Evolutionary conservation across 2,113 vertebrate genomes (phyloP).

Genomic region (Arizona elegans): DNA sequence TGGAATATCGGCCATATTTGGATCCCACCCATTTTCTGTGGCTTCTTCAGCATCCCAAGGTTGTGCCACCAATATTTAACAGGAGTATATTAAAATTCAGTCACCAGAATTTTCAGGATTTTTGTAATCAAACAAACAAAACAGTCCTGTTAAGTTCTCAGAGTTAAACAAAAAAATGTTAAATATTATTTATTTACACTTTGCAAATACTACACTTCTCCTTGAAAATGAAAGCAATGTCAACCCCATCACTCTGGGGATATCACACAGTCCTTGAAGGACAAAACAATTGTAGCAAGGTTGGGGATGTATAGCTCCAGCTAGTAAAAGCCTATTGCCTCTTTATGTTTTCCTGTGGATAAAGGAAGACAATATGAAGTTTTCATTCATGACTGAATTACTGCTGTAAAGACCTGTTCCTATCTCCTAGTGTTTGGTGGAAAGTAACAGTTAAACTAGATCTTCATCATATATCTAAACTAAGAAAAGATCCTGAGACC

Average conservation of each 20-base stretch:
- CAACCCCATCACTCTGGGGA: neutral
- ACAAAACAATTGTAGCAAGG: neutral
- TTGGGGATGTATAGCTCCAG: neutral
- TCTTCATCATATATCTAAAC: no score
- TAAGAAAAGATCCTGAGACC: neutral
- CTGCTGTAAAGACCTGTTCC: neutral
- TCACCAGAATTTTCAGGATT: neutral
- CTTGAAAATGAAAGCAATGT: neutral
- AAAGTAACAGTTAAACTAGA: neutral
- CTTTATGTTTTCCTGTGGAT: neutral
- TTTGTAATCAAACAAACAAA: neutral
- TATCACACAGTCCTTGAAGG: neutral
- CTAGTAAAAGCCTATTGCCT: neutral
- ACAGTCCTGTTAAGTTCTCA: neutral
- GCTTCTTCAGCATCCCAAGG: neutral
- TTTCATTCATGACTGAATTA: neutral
- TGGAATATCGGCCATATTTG: neutral
- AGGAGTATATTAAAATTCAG: neutral
- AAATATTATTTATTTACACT: neutral
- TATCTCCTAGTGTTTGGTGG: neutral
- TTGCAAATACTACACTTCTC: neutral
- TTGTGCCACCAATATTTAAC: neutral
- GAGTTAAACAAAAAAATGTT: neutral
- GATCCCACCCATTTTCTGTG: neutral
- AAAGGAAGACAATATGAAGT: neutral